Evolutionary conservation across 2,888 invertebrate species (phyloP).

Genomic region (Temnothorax unifasciatus): DNA sequence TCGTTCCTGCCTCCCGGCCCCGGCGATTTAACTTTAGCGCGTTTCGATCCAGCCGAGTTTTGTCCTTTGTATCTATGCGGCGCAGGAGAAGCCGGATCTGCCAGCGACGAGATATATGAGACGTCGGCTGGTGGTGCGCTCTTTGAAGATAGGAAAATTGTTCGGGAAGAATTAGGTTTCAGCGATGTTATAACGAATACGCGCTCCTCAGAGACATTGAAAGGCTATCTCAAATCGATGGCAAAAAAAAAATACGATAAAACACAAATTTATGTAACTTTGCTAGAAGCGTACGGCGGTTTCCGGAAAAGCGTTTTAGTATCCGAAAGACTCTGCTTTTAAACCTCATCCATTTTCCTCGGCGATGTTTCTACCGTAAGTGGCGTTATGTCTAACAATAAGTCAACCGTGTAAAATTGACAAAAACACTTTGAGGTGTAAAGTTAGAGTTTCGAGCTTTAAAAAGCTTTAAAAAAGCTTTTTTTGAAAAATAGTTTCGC

Average conservation of each 20-base stretch:
- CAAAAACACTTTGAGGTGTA: neutral
- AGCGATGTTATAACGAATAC: slow-evolving; percentile 1
- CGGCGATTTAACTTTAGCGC: slow-evolving; percentile 57
- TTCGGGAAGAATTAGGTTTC: slow-evolving; percentile 36
- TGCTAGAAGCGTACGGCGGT: neutral
- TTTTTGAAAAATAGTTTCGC: neutral
- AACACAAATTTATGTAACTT: slow-evolving; percentile 20
- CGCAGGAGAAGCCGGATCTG: slow-evolving; percentile 37
- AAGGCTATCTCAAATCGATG: neutral
- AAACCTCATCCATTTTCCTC: neutral
- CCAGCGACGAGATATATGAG: slow-evolving; percentile 43
- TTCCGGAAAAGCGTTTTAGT: neutral
- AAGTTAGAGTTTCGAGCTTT: neutral
- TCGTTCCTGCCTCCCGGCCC: slow-evolving; percentile 47
- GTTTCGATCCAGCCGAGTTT: slow-evolving; percentile 52
- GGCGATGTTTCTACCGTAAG: slow-evolving; percentile 8
- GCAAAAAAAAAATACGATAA: neutral
- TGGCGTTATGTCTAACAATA: neutral
- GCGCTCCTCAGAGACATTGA: neutral
- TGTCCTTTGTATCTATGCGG: slow-evolving; percentile 54
- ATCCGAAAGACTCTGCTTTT: neutral
- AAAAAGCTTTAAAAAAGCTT: neutral
- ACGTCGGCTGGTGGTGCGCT: slow-evolving; percentile 24
- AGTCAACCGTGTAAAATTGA: neutral
- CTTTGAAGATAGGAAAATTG: slow-evolving; percentile 48